phyloP scores from a whole-genome alignment of 2,888 invertebrate genomes.

The Strigamia transsilvanica region DNA sequence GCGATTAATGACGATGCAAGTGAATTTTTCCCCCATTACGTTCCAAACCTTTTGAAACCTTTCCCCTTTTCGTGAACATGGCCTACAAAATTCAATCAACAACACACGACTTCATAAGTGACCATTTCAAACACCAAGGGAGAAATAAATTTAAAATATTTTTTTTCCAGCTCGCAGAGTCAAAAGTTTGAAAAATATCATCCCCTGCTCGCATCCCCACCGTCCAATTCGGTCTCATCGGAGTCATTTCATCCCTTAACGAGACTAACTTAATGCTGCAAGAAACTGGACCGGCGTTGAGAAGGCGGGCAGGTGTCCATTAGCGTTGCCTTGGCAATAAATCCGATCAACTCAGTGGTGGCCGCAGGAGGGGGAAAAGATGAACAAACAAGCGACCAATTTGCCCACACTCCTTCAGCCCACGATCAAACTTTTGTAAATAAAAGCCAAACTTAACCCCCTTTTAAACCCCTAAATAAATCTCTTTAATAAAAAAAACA shows the following conservation, averaged over 20 bases:
- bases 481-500: slow-evolving; percentile 21
- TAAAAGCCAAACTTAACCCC: not conserved
- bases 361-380: slow-evolving; percentile 25
- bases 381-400: slow-evolving; percentile 36
- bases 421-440: slow-evolving; percentile 36
- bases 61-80: not conserved
- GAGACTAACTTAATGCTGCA: slow-evolving; percentile 31
- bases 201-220: not conserved
- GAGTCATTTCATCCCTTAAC: slow-evolving; percentile 34
- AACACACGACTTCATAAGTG: not conserved
- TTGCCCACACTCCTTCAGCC: slow-evolving; percentile 4
- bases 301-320: slow-evolving; percentile 36
- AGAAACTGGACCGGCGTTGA: slow-evolving; percentile 13
- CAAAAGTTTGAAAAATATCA: not conserved
- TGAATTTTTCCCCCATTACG: too few relatives aligned
- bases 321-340: slow-evolving; percentile 45
- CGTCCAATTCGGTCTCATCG: slow-evolving; percentile 14
- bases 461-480: slow-evolving; percentile 22
- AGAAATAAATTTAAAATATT: not conserved
- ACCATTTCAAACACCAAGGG: not conserved
- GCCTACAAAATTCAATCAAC: not conserved
- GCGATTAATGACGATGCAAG: too few relatives aligned
- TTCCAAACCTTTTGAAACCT: too few relatives aligned
- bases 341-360: slow-evolving; percentile 41
- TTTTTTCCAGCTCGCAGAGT: not conserved